A percentile compares a stretch with the other conserved stretches of the same genome.
phyloP scores from a whole-genome alignment of 2,888 invertebrate genomes.

The Sussaba pulchella region DNA sequence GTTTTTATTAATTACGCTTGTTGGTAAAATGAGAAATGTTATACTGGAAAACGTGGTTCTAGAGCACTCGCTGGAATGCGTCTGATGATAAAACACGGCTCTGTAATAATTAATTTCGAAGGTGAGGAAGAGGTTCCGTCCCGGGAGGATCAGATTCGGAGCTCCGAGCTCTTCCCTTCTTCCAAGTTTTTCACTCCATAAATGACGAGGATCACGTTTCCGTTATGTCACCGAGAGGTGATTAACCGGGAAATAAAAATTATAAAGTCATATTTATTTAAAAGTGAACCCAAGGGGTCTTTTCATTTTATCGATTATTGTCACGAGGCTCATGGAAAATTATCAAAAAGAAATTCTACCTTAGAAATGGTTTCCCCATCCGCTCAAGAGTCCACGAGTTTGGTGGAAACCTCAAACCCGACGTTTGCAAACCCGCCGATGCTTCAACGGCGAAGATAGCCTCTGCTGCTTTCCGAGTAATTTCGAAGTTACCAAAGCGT shows the following conservation, averaged over 20 bases:
- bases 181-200: background rate
- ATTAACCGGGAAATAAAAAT: background rate
- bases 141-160: slow-evolving; percentile 8
- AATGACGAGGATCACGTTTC: background rate
- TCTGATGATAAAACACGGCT: slow-evolving; percentile 46
- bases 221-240: background rate
- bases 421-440: slow-evolving; percentile 6
- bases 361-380: background rate
- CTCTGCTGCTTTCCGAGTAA: slow-evolving; percentile 61
- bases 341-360: background rate
- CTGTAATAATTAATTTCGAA: slow-evolving; percentile 50
- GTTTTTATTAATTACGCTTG: background rate
- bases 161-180: slow-evolving; percentile 9
- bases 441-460: slow-evolving; percentile 17
- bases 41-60: background rate
- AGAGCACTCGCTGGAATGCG: background rate
- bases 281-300: background rate
- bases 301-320: too few species aligned
- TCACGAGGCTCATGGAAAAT: too few species aligned
- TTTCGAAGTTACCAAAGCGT: slow-evolving; percentile 64
- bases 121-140: background rate
- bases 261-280: background rate
- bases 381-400: background rate
- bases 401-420: slow-evolving; percentile 38
- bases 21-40: background rate